Base-by-base conservation (phyloP, 2,888 invertebrate species). In the Lypha dubia region DNA sequence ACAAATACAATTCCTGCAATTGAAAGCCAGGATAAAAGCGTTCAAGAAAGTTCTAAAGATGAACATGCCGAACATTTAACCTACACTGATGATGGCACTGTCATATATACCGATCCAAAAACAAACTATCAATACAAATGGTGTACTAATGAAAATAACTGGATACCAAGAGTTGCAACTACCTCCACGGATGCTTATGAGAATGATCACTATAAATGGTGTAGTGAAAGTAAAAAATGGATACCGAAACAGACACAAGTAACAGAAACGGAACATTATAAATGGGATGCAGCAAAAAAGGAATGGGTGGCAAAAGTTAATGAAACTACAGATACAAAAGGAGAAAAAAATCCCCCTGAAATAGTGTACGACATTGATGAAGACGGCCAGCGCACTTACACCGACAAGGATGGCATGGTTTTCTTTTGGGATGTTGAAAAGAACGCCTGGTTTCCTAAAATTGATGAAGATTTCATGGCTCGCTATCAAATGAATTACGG, bases 401-500 rank as follows among this genome's bases (percentile, higher is more conserved):
- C 95, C 7, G 97, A 97, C 90, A 92, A 93, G 70, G 99, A 99
- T 93, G 98, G 98, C 0, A 95, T 96, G 0, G 95, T 96, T 84
- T 98, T 95, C 91, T 96, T 98, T 90, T 99, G 98, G 98, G 98
- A 99, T 93, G 94, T 93, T 28, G 95, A 95, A 49, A 98, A 97
- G 91, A 96, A 95, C 89, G 98, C 98, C 5, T 99, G 99, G 98
- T 96, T 99, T 93, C 99, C 99, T 0, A 98, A 97, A 94, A 95
- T 99, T 84, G 98, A 98, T 93, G 98, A 98, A 89, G 98, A 99
- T 88, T 99, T 99, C 90, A 94, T 99, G 93, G 99, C 99, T 0
- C 94, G 94, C 77, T 99, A 99, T 93, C 98, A 99, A 93, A 96
- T 99, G 95, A 97, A 94, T 89, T 99, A 99, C 93, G 97, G 97